Conservation (phyloP, 2,888 invertebrate genomes). For the Andrena flavipes region DNA sequence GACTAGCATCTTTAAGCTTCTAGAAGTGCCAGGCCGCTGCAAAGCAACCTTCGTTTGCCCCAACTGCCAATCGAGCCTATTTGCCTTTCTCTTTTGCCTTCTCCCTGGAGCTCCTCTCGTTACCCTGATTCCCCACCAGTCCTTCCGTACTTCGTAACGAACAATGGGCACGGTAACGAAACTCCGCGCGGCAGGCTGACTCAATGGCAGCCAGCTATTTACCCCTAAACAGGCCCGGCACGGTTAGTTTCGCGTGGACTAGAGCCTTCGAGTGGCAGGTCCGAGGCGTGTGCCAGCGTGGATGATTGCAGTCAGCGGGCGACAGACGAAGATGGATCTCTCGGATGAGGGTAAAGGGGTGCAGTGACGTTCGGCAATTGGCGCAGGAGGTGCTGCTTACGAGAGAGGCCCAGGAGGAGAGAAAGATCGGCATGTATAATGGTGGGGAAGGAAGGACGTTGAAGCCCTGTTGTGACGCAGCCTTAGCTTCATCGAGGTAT, state of each 20-base stretch:
- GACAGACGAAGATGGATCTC: conserved; percentile 10
- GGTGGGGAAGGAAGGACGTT: conserved; percentile 68
- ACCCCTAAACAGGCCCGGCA: too few relatives aligned
- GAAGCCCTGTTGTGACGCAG: conserved; percentile 82
- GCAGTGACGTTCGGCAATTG: conserved; percentile 66
- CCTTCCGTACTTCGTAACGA: too few relatives aligned
- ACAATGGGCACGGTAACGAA: too few relatives aligned
- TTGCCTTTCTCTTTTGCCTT: too few relatives aligned
- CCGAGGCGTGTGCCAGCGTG: background rate
- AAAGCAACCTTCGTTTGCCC: too few relatives aligned
- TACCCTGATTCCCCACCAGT: too few relatives aligned
- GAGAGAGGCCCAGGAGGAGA: conserved; percentile 63
- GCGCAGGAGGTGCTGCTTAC: conserved; percentile 77
- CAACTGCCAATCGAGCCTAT: too few relatives aligned
- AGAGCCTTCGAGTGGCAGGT: background rate
- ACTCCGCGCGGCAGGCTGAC: too few relatives aligned
- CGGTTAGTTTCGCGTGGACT: background rate
- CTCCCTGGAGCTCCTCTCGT: too few relatives aligned
- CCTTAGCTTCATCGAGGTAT: conserved; percentile 79
- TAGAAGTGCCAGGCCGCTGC: too few relatives aligned
- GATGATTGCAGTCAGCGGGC: background rate
- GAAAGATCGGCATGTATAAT: conserved; percentile 51
- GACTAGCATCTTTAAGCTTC: too few relatives aligned
- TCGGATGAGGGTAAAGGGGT: conserved; percentile 24
- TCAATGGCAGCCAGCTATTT: too few relatives aligned